Base-by-base conservation (phyloP, 2,797 vertebrate species). In the Hybognathus amarus region DNA sequence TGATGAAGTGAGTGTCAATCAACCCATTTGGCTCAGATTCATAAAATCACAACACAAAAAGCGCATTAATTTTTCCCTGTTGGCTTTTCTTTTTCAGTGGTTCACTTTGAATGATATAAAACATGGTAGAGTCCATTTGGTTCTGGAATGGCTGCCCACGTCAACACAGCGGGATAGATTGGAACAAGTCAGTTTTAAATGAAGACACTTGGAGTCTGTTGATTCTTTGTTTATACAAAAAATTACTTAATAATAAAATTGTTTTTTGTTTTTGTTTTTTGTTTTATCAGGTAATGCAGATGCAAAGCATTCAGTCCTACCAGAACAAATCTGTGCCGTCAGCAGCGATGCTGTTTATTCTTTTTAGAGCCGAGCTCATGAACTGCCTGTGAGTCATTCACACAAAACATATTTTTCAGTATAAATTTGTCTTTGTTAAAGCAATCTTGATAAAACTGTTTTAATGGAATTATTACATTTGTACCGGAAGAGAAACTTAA, bases 331-430 rank as follows among this genome's bases (percentile, higher is more conserved):
- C 91, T 0, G 87, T 94, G 47, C 94, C 96, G 68, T 93, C 96
- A 0, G 93, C 95, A 0, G 96, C 95, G 0, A 89, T 98, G 74
- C 92, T 98, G n/a, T 96, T 94, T 1, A 89, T 98, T 27, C 95
- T 94, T n/a, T n/a, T 30, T 98, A 88, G 97, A 97, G 40, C 91
- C 91, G 94, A 84, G 97, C 96, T 0, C 90, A 94, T n/a, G 93
- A 89, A 4, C 90, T 97, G 85, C 96, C 95, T 77, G 97, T 98
- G 89, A 95, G 96, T 91, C 56, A 36, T 1, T 27, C 24, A 30
- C 59, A 63, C 24, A 3, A 30, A 30, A 7, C 11, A 42, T 42
- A 42, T 42, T 42, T 11, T 42, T 42, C 40, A 42, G 40, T 3
- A 42, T 42, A 42, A 3, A 42, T 42, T 12, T 0, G 30, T 73